These are phyloP conservation scores for Agrotis puta DNA, from an alignment of 2,888 invertebrate species.

Conservation along the genomic window DNA sequence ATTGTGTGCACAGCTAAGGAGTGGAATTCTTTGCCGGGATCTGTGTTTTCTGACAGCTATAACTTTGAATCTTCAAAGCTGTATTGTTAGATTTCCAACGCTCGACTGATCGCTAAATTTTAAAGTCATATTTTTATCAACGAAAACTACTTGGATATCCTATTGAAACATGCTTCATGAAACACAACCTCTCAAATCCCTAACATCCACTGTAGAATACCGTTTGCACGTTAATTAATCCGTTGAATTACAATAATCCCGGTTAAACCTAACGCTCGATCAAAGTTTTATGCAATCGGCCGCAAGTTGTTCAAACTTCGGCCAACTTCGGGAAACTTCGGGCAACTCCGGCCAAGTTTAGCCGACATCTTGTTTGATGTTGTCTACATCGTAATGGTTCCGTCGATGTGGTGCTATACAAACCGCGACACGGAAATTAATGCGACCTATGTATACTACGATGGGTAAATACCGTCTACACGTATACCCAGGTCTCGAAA, in stretches of 20 bases:
- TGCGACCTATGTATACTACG: slow-evolving; percentile 62
- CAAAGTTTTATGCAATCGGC: slow-evolving; percentile 69
- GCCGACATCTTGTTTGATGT: slow-evolving; percentile 70
- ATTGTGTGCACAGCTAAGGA: too few relatives aligned
- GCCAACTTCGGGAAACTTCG: slow-evolving; percentile 53
- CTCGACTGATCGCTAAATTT: not conserved
- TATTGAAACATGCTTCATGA: not conserved
- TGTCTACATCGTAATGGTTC: slow-evolving; percentile 72
- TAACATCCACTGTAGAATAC: slow-evolving; percentile 44
- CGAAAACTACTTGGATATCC: not conserved
- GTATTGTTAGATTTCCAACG: not conserved
- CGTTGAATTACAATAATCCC: slow-evolving; percentile 63
- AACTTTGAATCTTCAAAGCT: not conserved
- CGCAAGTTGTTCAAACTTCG: slow-evolving; percentile 64
- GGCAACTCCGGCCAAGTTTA: slow-evolving; percentile 55
- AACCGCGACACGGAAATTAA: slow-evolving; percentile 76
- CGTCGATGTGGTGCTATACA: slow-evolving; percentile 64
- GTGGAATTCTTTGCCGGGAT: too few relatives aligned
- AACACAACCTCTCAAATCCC: slow-evolving; percentile 18
- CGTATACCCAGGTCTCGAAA: slow-evolving; percentile 7
- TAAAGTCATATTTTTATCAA: too few relatives aligned
- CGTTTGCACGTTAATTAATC: slow-evolving; percentile 59
- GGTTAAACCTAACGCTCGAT: slow-evolving; percentile 68
- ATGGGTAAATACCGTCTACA: slow-evolving; percentile 36
- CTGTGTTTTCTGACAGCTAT: not conserved